phyloP scores from a whole-genome alignment of 2,113 vertebrate genomes.

The Felis catus region F.catus_Fca126_mat1.0 CM031416.1:39313001-39313500 shows the following conservation, averaged over 20 bases:
- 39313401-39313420: neutral
- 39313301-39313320: too few relatives aligned
- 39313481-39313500: neutral
- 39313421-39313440: neutral
- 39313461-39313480: neutral
- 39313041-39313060: neutral
- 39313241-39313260: too few relatives aligned
- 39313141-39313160: neutral
- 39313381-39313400: too few relatives aligned
- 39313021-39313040: neutral
- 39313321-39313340: too few relatives aligned
- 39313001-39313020: neutral
- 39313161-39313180: neutral
- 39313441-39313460: neutral
- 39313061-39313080: neutral
- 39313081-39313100: neutral
- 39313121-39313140: neutral
- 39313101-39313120: neutral
- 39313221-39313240: too few relatives aligned
- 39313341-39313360: too few relatives aligned
- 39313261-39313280: too few relatives aligned
- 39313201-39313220: neutral
- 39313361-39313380: too few relatives aligned
- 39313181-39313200: neutral
- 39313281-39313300: too few relatives aligned